phyloP scores from a whole-genome alignment of 2,888 invertebrate genomes.

The Onchidella celtica region DNA sequence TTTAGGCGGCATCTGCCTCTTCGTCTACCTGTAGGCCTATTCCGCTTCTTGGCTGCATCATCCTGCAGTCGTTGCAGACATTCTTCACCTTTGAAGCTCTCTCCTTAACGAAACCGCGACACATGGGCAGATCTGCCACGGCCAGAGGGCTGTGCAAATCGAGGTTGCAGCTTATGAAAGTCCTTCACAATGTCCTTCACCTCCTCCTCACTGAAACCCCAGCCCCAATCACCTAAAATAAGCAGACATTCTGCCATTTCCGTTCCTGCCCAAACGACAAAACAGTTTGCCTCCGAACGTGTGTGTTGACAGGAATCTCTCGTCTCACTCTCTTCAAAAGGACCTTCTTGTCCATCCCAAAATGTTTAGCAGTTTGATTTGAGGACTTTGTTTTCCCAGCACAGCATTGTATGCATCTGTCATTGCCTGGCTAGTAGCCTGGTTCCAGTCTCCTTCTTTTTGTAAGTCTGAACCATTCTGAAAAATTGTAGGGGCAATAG shows the following conservation, averaged over 20 bases:
- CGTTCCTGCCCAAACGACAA: background rate
- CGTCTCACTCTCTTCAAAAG: background rate
- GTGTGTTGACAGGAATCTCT: background rate
- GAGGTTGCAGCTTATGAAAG: background rate
- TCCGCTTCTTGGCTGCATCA: too few species aligned
- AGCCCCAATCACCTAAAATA: background rate
- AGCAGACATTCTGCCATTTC: background rate
- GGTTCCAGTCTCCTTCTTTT: background rate
- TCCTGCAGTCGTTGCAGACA: background rate
- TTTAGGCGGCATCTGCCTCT: background rate
- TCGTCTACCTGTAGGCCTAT: background rate
- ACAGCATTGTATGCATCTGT: background rate
- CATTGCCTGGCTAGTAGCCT: background rate
- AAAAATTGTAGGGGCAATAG: background rate
- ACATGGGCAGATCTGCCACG: background rate
- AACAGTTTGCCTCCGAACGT: background rate
- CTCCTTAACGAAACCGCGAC: background rate
- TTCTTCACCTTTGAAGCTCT: background rate
- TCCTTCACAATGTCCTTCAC: constrained; percentile 18
- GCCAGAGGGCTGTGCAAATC: background rate
- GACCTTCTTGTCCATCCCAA: constrained; percentile 3
- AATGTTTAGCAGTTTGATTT: background rate
- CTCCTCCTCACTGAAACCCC: background rate
- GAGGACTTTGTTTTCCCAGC: background rate
- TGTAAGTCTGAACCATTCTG: background rate